Conservation (phyloP, 2,113 vertebrate species). For the Corvus cornix region DNA sequence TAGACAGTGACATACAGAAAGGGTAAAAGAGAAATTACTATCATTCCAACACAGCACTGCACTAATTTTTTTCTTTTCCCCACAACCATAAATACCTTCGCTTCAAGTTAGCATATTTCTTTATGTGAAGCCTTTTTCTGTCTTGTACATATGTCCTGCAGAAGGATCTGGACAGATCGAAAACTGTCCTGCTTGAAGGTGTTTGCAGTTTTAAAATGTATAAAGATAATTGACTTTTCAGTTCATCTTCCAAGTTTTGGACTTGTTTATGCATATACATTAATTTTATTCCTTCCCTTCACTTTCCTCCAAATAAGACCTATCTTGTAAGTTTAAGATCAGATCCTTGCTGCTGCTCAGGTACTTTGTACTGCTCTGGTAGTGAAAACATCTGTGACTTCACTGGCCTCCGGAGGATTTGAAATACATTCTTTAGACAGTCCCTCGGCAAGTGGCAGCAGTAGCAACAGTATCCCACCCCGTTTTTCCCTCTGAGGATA, state of each 20-base stretch:
- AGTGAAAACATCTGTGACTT: background rate
- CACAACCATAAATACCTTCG: background rate
- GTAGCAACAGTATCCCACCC: background rate
- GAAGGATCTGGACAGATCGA: background rate
- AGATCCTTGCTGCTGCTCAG: background rate
- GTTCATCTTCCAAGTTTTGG: slow-evolving; percentile 9
- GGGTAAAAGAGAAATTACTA: slow-evolving; percentile 14
- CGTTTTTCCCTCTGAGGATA: background rate
- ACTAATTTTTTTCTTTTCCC: background rate
- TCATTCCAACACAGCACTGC: background rate
- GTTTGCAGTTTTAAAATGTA: slow-evolving; percentile 15
- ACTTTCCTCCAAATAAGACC: background rate
- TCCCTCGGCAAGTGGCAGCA: background rate
- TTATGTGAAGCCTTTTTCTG: background rate
- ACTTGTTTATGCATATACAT: background rate
- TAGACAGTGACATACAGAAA: slow-evolving; percentile 1
- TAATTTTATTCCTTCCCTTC: slow-evolving; percentile 31
- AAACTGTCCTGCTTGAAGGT: background rate
- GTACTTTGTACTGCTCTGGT: background rate
- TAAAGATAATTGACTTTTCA: slow-evolving; percentile 35
- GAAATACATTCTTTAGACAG: background rate
- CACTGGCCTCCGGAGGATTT: background rate
- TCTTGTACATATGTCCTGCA: slow-evolving; percentile 21
- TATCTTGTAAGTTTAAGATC: background rate
- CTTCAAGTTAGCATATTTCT: background rate